Percentiles rank a stretch among this genome's conserved stretches.
These are phyloP conservation scores for Menidia menidia DNA, from an alignment of 2,797 vertebrate genomes.

Conservation along the genomic window DNA sequence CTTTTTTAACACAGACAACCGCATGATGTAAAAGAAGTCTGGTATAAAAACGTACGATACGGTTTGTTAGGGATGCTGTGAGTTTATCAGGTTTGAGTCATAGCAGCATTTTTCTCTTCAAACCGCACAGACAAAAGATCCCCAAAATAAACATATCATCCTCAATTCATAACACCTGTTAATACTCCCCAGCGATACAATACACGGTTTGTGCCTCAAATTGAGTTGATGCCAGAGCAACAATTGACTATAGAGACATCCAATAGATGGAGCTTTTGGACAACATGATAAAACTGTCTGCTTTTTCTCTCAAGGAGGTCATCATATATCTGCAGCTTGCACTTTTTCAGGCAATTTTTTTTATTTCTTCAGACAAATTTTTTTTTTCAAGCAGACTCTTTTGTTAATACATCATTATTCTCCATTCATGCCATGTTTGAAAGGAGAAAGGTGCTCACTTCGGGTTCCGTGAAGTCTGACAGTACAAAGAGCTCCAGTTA, in stretches of 20 bases:
- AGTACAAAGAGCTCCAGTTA: constrained; percentile 2
- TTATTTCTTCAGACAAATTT: constrained; percentile 9
- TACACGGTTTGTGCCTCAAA: neutral
- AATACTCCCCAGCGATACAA: neutral
- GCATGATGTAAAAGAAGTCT: neutral
- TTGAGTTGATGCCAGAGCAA: constrained; percentile 18
- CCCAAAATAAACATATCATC: too few species aligned
- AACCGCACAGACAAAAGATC: too few species aligned
- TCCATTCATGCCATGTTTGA: constrained; percentile 11
- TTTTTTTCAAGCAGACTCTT: neutral
- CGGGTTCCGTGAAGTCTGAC: neutral
- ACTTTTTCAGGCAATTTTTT: constrained; percentile 18
- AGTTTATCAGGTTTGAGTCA: too few species aligned
- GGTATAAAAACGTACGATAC: neutral
- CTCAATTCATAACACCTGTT: neutral
- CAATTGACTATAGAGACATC: constrained; percentile 24
- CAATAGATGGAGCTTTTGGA: constrained; percentile 56
- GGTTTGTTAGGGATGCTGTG: too few species aligned
- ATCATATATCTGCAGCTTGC: constrained; percentile 23
- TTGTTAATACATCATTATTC: constrained; percentile 15
- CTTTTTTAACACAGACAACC: neutral
- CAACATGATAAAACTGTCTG: constrained; percentile 37
- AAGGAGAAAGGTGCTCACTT: constrained; percentile 4
- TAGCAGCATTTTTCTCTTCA: too few species aligned
- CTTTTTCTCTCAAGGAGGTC: constrained; percentile 19